Evolutionary conservation across 2,113 vertebrate genomes (phyloP).

Genomic region (Laticauda laticaudata): DNA sequence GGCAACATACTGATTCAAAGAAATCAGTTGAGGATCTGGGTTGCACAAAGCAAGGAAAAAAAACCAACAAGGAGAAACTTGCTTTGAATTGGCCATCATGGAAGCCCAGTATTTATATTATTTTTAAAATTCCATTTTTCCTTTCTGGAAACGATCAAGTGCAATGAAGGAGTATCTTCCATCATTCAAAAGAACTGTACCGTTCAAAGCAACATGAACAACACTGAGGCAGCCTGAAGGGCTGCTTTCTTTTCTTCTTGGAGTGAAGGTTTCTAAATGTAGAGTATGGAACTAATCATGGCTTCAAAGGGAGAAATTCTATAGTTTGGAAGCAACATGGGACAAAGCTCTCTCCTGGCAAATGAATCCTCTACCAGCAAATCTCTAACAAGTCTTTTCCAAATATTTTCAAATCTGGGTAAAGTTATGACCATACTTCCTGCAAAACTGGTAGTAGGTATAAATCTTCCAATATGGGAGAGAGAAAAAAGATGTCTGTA

Average conservation of each 20-base stretch:
- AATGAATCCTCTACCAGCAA: background rate
- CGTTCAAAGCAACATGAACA: background rate
- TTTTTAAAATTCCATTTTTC: background rate
- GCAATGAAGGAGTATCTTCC: background rate
- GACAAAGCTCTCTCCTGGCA: background rate
- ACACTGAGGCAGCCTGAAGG: background rate
- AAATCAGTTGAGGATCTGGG: background rate
- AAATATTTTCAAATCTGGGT: background rate
- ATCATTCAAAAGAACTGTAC: background rate
- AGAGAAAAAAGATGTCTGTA: background rate
- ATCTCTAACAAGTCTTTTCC: background rate
- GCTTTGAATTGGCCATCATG: background rate
- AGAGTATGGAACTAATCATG: background rate
- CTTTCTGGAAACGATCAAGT: background rate
- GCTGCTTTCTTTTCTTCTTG: background rate
- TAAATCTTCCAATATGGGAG: background rate
- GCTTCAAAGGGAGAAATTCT: background rate
- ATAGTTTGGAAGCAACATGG: background rate
- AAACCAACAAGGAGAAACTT: background rate
- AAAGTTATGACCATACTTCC: background rate
- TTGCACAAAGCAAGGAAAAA: background rate
- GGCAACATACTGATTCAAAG: background rate
- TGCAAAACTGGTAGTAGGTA: background rate
- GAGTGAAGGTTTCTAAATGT: background rate
- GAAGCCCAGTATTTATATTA: background rate